These are phyloP conservation scores for Cybosia mesomella DNA, from an alignment of 2,888 invertebrate genomes.

Conservation along the genomic window DNA sequence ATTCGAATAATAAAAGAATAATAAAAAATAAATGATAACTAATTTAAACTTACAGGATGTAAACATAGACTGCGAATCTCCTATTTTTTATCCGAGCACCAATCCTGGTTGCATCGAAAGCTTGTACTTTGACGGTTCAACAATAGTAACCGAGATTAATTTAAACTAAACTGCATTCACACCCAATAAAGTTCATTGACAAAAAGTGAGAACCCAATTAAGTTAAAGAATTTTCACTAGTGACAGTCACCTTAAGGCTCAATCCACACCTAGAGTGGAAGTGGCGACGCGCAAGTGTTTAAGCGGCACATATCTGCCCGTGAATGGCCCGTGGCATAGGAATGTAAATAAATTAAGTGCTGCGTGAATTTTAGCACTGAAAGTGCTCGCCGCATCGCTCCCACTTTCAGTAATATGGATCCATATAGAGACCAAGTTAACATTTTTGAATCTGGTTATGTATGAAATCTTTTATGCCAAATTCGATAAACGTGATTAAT, in stretches of 20 bases:
- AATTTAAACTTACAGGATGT: no score
- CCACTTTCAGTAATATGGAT: background rate
- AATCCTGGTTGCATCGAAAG: no score
- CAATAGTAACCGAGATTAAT: no score
- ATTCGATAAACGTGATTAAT: background rate
- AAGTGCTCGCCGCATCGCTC: background rate
- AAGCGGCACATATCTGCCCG: background rate
- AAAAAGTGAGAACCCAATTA: no score
- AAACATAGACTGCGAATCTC: no score
- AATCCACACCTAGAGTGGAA: background rate
- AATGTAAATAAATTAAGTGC: slow-evolving; percentile 4
- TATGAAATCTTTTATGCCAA: background rate
- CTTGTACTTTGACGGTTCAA: no score
- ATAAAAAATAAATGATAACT: background rate
- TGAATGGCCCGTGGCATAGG: background rate
- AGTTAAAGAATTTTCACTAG: background rate
- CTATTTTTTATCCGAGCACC: no score
- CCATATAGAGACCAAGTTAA: background rate
- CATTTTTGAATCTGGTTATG: background rate
- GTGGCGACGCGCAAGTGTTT: background rate
- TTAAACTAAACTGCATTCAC: no score
- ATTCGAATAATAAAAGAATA: background rate
- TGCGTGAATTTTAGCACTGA: background rate
- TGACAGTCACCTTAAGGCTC: background rate
- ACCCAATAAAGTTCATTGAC: no score